Evolutionary conservation across 2,797 vertebrate genomes (phyloP).

Genomic region (Crocodylus rhombifer): DNA sequence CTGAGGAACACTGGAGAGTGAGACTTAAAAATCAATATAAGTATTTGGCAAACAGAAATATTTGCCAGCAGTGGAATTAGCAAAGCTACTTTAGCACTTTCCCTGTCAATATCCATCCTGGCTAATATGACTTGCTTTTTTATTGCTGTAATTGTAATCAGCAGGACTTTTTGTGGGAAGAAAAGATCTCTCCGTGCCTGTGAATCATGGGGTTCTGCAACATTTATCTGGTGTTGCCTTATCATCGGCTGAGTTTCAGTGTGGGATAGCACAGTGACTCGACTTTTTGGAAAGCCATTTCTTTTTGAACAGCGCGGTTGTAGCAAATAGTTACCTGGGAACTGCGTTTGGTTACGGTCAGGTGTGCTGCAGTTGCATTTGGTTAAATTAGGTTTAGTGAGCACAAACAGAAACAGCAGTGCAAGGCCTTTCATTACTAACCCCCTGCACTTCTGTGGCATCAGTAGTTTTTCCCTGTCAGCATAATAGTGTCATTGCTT

Average conservation of each 20-base stretch:
- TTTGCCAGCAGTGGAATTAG: constrained; percentile 26
- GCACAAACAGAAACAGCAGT: not conserved
- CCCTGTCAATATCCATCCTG: constrained; percentile 27
- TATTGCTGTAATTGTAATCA: constrained; percentile 11
- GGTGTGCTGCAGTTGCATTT: not conserved
- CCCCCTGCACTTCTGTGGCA: fast-evolving
- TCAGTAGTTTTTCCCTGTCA: not conserved
- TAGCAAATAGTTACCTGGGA: not conserved
- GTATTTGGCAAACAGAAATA: constrained; percentile 19
- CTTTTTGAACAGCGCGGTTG: not conserved
- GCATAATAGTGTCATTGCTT: not conserved
- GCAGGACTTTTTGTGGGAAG: not conserved
- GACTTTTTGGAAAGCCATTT: not conserved
- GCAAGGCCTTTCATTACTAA: not conserved
- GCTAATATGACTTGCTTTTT: not conserved
- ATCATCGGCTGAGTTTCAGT: not conserved
- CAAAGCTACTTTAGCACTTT: constrained; percentile 50
- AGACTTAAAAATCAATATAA: not conserved
- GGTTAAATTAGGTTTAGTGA: not conserved
- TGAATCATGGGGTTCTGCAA: not conserved
- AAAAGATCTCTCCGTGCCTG: not conserved
- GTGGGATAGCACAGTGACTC: fast-evolving
- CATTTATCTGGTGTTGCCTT: not conserved
- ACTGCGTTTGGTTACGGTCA: too few species aligned
- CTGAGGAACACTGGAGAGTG: not conserved